Conservation (phyloP, 2,797 vertebrate species). For the Chelon auratus region DNA sequence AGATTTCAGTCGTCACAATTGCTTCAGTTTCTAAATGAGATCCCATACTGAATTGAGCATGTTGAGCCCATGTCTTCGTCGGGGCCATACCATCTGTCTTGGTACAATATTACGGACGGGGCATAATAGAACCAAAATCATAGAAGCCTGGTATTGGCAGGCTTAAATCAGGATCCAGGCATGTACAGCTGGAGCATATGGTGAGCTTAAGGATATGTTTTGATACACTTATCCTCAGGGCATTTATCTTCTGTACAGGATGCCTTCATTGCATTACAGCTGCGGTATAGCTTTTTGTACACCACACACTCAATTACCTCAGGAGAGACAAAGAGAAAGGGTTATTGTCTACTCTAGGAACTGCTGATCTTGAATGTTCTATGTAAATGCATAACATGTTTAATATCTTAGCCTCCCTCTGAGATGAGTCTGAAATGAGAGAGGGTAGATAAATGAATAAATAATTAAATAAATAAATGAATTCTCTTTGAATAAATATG, state of each 20-base stretch:
- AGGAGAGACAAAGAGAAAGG: conserved; percentile 9
- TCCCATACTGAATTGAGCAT: background rate
- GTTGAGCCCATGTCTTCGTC: background rate
- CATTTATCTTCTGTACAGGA: conserved; percentile 29
- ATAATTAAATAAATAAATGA: conserved; percentile 59
- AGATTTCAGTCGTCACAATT: conserved; percentile 5
- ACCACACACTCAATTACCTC: conserved; percentile 18
- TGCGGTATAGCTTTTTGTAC: conserved; percentile 2
- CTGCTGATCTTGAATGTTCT: conserved; percentile 55
- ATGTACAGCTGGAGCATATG: conserved; percentile 16
- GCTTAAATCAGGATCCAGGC: conserved; percentile 16
- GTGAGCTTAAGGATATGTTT: conserved; percentile 22
- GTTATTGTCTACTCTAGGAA: conserved; percentile 49
- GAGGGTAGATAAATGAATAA: conserved; percentile 42
- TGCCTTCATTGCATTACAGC: conserved; percentile 37
- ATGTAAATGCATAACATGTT: conserved; percentile 47
- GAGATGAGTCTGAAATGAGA: conserved; percentile 50
- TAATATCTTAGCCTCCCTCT: conserved; percentile 42
- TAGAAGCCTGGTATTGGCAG: conserved; percentile 12
- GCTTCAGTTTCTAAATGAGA: background rate
- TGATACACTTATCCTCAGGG: conserved; percentile 29
- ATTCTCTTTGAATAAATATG: conserved; percentile 53
- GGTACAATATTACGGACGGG: background rate
- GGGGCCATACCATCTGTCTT: background rate
- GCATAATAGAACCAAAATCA: conserved; percentile 7